Percentiles rank a stretch among this genome's conserved stretches.
Evolutionary conservation across 2,797 vertebrate species (phyloP).

Genomic region (Prionace glauca): DNA sequence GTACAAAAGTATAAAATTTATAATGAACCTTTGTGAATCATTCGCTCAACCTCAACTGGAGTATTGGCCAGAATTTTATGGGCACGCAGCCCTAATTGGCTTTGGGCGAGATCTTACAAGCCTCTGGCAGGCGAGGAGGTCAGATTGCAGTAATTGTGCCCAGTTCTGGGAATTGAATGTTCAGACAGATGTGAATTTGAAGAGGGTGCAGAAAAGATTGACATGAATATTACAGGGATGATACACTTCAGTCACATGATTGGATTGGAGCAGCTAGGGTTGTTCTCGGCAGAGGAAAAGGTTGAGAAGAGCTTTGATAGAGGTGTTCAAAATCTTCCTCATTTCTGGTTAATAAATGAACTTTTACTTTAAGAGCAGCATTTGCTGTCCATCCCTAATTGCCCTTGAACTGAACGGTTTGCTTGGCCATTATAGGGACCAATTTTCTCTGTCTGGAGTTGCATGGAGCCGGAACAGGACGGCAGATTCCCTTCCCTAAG

Average conservation of each 20-base stretch:
- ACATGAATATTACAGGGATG: not conserved
- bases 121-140: too few species aligned
- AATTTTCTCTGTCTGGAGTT: too few species aligned
- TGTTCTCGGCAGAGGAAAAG: not conserved
- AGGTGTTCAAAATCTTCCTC: not conserved
- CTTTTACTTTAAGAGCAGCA: too few species aligned
- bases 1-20: not conserved
- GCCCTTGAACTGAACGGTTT: too few species aligned
- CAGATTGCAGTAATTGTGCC: not conserved
- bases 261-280: not conserved
- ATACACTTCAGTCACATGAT: not conserved
- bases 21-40: not conserved
- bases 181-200: not conserved
- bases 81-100: too few species aligned
- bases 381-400: too few species aligned
- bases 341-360: too few species aligned
- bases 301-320: not conserved
- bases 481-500: too few species aligned
- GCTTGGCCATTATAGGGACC: too few species aligned
- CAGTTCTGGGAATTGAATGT: not conserved
- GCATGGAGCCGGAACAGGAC: too few species aligned
- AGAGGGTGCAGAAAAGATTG: not conserved
- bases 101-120: too few species aligned
- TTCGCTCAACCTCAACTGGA: not conserved
- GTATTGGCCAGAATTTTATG: not conserved